These are phyloP conservation scores for Conops quadrifasciatus DNA, from an alignment of 2,888 invertebrate genomes.

Conservation along the genomic window DNA sequence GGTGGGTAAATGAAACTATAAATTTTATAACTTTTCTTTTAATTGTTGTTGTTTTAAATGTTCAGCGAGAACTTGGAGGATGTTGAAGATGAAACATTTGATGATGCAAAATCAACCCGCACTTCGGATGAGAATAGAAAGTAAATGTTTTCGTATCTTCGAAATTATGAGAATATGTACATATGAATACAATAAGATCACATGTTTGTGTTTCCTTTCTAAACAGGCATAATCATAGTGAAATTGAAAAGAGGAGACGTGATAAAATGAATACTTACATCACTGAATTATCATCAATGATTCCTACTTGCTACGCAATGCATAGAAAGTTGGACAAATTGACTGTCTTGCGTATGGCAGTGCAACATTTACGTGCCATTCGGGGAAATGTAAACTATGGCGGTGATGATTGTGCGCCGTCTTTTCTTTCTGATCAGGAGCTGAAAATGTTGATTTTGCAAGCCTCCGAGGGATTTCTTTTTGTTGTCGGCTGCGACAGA, in stretches of 20 bases:
- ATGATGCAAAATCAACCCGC: constrained; percentile 74
- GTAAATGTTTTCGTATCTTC: constrained; percentile 64
- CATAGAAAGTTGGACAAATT: constrained; percentile 92
- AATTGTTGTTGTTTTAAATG: background rate
- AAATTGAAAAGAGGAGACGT: constrained; percentile 92
- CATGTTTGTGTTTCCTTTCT: background rate
- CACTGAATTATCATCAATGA: constrained; percentile 85
- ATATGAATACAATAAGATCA: background rate
- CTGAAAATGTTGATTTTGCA: constrained; percentile 84
- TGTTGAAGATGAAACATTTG: constrained; percentile 74
- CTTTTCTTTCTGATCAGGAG: constrained; percentile 86
- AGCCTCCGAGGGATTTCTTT: constrained; percentile 89
- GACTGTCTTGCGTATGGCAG: constrained; percentile 90
- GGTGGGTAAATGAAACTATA: constrained; percentile 2
- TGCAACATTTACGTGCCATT: constrained; percentile 87
- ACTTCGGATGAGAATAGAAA: constrained; percentile 75
- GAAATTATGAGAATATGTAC: background rate
- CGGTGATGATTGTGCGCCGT: constrained; percentile 79
- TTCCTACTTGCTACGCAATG: constrained; percentile 95
- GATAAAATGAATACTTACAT: constrained; percentile 98
- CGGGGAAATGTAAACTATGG: constrained; percentile 78
- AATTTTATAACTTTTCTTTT: background rate
- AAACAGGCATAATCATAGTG: constrained; percentile 91
- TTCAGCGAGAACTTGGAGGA: constrained; percentile 61
- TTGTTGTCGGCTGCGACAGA: constrained; percentile 92